These are phyloP conservation scores for Megathymus violae DNA, from an alignment of 1,140 invertebrate species.

Conservation along the genomic window DNA sequence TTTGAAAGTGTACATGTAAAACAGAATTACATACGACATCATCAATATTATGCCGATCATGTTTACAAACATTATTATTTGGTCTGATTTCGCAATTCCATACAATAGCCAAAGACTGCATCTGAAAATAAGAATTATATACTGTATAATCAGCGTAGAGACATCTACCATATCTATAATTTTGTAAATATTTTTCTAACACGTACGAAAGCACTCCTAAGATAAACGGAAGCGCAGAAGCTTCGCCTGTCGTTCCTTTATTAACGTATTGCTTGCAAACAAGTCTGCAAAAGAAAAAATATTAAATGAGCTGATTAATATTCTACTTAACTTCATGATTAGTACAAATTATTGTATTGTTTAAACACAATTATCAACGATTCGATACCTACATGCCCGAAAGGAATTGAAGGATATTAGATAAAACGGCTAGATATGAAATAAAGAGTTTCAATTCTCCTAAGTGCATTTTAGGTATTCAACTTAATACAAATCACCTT, in stretches of 20 bases:
- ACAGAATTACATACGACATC: conserved; percentile 86
- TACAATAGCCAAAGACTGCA: conserved; percentile 88
- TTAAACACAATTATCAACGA: conserved; percentile 25
- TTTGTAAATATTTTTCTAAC: neutral
- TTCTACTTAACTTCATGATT: conserved; percentile 29
- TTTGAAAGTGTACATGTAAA: conserved; percentile 86
- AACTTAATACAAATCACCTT: neutral
- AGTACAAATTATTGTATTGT: conserved; percentile 30
- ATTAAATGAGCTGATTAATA: neutral
- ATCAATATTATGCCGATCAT: conserved; percentile 87
- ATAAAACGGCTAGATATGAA: conserved; percentile 59
- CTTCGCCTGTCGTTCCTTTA: conserved; percentile 87
- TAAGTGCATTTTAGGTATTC: conserved; percentile 33
- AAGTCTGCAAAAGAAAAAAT: conserved; percentile 83
- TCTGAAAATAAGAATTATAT: conserved; percentile 69
- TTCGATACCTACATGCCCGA: conserved; percentile 63
- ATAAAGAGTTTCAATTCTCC: conserved; percentile 53
- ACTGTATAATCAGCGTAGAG: too few relatives aligned
- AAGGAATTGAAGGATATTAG: conserved; percentile 68
- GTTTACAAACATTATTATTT: conserved; percentile 88
- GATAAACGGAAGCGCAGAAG: conserved; percentile 89
- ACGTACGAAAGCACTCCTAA: conserved; percentile 91
- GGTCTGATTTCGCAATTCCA: conserved; percentile 87
- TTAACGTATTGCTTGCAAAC: conserved; percentile 87
- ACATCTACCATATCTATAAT: too few relatives aligned